phyloP scores from a whole-genome alignment of 2,888 invertebrate species.

The Poecilobothrus nobilitatus region DNA sequence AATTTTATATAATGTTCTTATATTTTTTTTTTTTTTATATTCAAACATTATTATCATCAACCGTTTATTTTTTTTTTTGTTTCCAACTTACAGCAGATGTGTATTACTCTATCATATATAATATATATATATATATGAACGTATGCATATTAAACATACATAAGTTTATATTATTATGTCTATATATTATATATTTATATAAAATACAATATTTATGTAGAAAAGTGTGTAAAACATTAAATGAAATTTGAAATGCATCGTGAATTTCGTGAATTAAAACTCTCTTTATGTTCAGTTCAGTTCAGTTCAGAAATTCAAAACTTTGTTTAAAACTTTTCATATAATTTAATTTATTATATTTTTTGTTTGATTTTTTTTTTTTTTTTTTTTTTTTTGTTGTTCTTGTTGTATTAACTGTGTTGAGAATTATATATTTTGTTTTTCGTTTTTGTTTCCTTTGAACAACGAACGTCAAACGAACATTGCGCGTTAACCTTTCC shows the following conservation, averaged over 20 bases:
- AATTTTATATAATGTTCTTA: not conserved
- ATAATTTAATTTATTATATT: not conserved
- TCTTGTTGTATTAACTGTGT: not conserved
- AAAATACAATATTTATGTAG: not conserved
- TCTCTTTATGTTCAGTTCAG: not conserved
- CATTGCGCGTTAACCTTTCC: slow-evolving; percentile 6
- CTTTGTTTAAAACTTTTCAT: not conserved
- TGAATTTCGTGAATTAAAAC: slow-evolving; percentile 4
- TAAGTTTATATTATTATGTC: not conserved
- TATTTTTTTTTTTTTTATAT: not conserved
- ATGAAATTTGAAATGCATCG: not conserved
- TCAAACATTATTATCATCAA: too few species aligned
- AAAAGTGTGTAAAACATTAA: not conserved
- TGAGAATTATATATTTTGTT: not conserved
- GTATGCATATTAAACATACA: too few species aligned
- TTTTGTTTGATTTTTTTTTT: not conserved
- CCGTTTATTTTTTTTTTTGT: too few species aligned
- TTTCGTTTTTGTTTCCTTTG: not conserved
- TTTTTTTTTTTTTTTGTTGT: not conserved
- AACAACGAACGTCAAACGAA: not conserved
- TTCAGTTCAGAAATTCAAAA: not conserved
- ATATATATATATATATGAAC: too few species aligned
- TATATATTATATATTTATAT: too few species aligned
- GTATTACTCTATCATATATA: too few species aligned
- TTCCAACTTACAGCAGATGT: not conserved